Evolutionary conservation across 2,113 vertebrate genomes (phyloP).

Genomic region (Actinemys pallida): DNA sequence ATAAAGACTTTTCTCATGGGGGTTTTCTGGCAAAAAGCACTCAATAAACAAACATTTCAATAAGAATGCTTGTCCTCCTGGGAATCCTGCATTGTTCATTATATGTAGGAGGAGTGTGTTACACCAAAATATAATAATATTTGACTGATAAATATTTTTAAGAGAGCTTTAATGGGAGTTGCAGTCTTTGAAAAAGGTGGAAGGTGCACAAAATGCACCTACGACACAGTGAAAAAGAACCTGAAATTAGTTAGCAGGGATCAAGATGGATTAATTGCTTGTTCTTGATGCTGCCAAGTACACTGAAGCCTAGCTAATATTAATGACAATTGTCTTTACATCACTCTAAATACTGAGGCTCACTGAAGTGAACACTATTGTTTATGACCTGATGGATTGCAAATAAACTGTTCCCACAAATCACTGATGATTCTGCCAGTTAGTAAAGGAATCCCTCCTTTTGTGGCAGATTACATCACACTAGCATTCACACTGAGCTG

Average conservation of each 20-base stretch:
- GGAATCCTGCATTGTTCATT: conserved; percentile 40
- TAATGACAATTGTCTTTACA: conserved; percentile 14
- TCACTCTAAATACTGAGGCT: background rate
- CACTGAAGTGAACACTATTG: background rate
- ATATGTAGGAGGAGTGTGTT: conserved; percentile 11
- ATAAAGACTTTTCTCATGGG: conserved; percentile 51
- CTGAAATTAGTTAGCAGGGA: background rate
- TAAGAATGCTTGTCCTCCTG: conserved; percentile 51
- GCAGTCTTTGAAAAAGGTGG: background rate
- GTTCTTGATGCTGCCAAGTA: background rate
- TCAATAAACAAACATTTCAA: conserved; percentile 73
- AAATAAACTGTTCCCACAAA: background rate
- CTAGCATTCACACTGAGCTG: background rate
- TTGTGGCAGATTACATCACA: background rate
- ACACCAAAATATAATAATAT: conserved; percentile 40
- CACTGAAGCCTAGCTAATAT: background rate
- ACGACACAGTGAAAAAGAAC: background rate
- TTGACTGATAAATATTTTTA: background rate
- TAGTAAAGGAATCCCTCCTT: background rate
- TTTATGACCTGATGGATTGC: background rate
- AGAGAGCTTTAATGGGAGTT: background rate
- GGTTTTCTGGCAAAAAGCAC: conserved; percentile 50
- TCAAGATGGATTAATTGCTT: background rate
- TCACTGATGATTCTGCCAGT: background rate
- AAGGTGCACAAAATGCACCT: background rate